A percentile compares a stretch with the other conserved stretches of the same genome.
phyloP scores from a whole-genome alignment of 1,140 invertebrate species.

The Cyphomyrmex costatus region DNA sequence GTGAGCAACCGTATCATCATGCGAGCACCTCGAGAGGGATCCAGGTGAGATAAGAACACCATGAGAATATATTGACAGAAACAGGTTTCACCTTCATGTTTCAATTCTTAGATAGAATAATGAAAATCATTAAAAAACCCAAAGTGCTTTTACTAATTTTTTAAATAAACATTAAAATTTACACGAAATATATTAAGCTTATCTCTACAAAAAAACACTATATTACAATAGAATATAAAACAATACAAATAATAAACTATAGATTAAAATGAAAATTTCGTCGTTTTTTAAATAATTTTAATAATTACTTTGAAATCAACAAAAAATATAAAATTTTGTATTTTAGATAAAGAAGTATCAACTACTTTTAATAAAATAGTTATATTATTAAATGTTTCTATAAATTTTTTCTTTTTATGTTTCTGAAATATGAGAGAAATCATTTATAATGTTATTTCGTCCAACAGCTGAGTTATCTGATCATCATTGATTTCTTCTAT shows the following conservation, averaged over 20 bases:
- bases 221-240: constrained; percentile 15
- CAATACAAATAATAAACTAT: not conserved
- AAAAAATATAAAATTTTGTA: not conserved
- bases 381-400: not conserved
- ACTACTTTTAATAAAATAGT: not conserved
- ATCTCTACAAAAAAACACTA: not conserved
- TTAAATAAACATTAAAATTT: not conserved
- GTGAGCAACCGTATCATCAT: constrained; percentile 77
- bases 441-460: not conserved
- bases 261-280: not conserved
- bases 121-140: not conserved
- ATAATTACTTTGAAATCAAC: not conserved
- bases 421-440: not conserved
- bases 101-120: not conserved
- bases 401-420: not conserved
- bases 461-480: not conserved
- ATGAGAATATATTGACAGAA: not conserved
- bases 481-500: not conserved
- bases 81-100: not conserved
- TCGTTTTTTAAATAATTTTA: constrained; percentile 5
- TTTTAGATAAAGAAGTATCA: not conserved
- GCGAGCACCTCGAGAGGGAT: constrained; percentile 69
- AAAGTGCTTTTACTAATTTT: not conserved
- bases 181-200: not conserved
- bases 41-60: not conserved